These are phyloP conservation scores for Phrynocephalus versicolor DNA, from an alignment of 2,113 vertebrate species.

Conservation along the genomic window DNA sequence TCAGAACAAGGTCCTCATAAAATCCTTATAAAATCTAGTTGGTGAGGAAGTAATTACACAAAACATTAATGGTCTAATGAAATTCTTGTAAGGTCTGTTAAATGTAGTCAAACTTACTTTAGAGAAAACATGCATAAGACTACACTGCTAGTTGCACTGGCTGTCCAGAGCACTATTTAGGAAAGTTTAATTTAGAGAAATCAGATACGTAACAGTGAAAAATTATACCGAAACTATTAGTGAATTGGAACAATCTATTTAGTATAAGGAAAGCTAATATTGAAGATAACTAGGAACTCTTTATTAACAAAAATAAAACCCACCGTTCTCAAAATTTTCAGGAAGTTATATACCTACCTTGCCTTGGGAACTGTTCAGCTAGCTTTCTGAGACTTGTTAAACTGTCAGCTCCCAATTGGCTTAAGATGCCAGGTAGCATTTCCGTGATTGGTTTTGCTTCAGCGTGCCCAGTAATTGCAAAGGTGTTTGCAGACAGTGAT, in stretches of 20 bases:
- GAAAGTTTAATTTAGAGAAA: background rate
- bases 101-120: too few relatives aligned
- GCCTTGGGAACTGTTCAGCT: constrained; percentile 95
- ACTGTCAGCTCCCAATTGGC: constrained; percentile 97
- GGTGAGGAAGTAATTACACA: too few relatives aligned
- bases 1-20: background rate
- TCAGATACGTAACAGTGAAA: background rate
- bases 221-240: background rate
- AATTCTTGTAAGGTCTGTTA: too few relatives aligned
- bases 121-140: background rate
- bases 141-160: background rate
- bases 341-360: constrained; percentile 78
- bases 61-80: too few relatives aligned
- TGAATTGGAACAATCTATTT: too few relatives aligned
- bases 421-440: constrained; percentile 98
- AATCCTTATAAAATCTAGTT: background rate
- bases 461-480: constrained; percentile 96
- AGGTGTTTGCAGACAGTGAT: constrained; percentile 97
- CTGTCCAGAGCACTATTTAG: background rate
- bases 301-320: background rate
- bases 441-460: constrained; percentile 98
- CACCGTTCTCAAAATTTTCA: fast-evolving
- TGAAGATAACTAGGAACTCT: background rate
- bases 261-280: too few relatives aligned
- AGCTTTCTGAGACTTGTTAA: constrained; percentile 96